These are phyloP conservation scores for Crocidura indochinensis DNA, from an alignment of 2,797 vertebrate species.

Conservation along the genomic window DNA sequence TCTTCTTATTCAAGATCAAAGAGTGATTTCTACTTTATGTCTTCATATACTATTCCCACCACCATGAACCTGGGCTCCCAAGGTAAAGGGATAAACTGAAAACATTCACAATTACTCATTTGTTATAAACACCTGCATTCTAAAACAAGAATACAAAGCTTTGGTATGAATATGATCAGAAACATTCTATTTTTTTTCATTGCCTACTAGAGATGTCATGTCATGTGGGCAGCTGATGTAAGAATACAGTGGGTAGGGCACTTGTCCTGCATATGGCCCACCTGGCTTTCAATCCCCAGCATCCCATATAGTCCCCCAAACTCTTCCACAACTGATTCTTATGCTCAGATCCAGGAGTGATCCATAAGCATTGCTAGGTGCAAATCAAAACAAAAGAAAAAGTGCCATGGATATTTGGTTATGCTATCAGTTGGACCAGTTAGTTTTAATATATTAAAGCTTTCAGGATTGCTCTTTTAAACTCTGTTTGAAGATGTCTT, in stretches of 20 bases:
- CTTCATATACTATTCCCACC: not conserved
- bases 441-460: conserved; percentile 12
- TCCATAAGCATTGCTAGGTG: too few relatives aligned
- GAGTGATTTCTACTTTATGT: conserved; percentile 50
- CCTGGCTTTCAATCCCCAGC: too few relatives aligned
- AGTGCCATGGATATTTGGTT: too few relatives aligned
- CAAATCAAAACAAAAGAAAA: too few relatives aligned
- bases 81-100: conserved; percentile 33
- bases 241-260: too few relatives aligned
- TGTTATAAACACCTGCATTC: not conserved
- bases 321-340: too few relatives aligned
- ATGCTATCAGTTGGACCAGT: not conserved
- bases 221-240: not conserved
- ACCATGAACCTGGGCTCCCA: conserved; percentile 57
- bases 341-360: too few relatives aligned
- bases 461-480: not conserved
- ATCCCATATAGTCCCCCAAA: too few relatives aligned
- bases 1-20: conserved; percentile 73
- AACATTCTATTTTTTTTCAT: not conserved
- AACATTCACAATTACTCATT: conserved; percentile 2
- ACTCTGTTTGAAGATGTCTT: conserved; percentile 16
- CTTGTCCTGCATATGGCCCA: too few relatives aligned
- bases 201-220: not conserved
- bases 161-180: not conserved
- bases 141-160: conserved; percentile 57